Evolutionary conservation across 2,888 invertebrate genomes (phyloP).

Genomic region (Leucania comma): DNA sequence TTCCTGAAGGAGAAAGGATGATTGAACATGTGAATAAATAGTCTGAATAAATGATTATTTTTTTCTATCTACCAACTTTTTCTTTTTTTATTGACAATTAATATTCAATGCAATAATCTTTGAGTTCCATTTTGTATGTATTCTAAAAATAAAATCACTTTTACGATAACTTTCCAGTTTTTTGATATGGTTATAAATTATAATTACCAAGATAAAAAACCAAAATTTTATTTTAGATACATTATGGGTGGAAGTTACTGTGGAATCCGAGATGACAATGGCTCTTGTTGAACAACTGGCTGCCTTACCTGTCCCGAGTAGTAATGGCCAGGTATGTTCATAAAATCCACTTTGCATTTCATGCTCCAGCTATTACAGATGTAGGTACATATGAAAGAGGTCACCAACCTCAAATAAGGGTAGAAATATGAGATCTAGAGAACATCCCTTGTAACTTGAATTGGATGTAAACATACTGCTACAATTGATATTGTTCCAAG

Average conservation of each 20-base stretch:
- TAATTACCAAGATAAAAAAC: not conserved
- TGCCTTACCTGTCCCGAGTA: conserved; percentile 86
- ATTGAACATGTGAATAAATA: not conserved
- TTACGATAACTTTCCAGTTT: not conserved
- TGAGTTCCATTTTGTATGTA: too few relatives aligned
- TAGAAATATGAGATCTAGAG: not conserved
- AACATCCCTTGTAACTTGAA: not conserved
- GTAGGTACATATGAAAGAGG: not conserved
- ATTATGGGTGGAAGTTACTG: conserved; percentile 95
- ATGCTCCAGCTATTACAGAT: not conserved
- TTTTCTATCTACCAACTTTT: not conserved
- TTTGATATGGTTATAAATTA: not conserved
- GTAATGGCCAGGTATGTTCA: conserved; percentile 79
- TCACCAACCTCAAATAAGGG: not conserved
- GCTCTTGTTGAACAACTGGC: conserved; percentile 95
- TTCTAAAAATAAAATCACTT: not conserved
- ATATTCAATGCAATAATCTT: not conserved
- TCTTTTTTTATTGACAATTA: not conserved
- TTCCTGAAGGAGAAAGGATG: not conserved
- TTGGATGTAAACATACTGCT: not conserved
- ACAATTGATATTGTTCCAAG: not conserved
- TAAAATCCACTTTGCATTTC: not conserved
- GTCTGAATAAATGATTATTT: not conserved
- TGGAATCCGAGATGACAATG: conserved; percentile 95
- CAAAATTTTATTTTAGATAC: conserved; percentile 91